phyloP scores from a whole-genome alignment of 2,888 invertebrate genomes.

The Hypomecis atomaria region DNA sequence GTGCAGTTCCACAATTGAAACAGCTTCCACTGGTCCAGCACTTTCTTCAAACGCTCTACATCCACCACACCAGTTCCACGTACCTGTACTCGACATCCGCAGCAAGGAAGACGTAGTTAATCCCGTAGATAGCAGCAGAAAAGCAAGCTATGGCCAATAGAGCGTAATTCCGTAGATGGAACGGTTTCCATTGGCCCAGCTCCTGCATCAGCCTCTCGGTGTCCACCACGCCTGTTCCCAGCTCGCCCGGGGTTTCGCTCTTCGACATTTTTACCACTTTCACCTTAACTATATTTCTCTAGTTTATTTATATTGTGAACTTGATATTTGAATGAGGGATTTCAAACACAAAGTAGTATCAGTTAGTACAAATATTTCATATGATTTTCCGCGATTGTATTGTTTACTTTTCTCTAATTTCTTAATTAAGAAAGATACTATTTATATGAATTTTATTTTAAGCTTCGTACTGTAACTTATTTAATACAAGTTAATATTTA shows the following conservation, averaged over 20 bases:
- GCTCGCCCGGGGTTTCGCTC: slow-evolving; percentile 16
- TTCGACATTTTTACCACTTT: slow-evolving; percentile 36
- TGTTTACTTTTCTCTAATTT: no score
- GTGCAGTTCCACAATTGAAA: slow-evolving; percentile 69
- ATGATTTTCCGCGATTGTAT: no score
- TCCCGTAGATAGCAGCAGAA: slow-evolving; percentile 61
- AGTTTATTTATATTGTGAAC: no score
- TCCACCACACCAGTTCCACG: slow-evolving; percentile 48
- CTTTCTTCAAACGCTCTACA: slow-evolving; percentile 67
- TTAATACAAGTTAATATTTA: no score
- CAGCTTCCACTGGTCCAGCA: slow-evolving; percentile 68
- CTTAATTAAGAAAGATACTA: no score
- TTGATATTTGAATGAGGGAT: no score
- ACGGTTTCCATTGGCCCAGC: slow-evolving; percentile 69
- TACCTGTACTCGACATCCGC: slow-evolving; percentile 75
- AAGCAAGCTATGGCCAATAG: slow-evolving; percentile 59
- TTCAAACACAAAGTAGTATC: background rate
- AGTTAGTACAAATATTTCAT: no score
- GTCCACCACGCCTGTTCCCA: slow-evolving; percentile 54
- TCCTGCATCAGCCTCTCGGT: slow-evolving; percentile 70
- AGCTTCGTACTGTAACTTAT: no score
- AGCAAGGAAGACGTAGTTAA: slow-evolving; percentile 74
- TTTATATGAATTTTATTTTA: no score
- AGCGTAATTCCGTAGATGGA: slow-evolving; percentile 66
- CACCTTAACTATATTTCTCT: no score